phyloP scores from a whole-genome alignment of 2,797 vertebrate genomes.

The Enteromius afrohamiltoni region DNA sequence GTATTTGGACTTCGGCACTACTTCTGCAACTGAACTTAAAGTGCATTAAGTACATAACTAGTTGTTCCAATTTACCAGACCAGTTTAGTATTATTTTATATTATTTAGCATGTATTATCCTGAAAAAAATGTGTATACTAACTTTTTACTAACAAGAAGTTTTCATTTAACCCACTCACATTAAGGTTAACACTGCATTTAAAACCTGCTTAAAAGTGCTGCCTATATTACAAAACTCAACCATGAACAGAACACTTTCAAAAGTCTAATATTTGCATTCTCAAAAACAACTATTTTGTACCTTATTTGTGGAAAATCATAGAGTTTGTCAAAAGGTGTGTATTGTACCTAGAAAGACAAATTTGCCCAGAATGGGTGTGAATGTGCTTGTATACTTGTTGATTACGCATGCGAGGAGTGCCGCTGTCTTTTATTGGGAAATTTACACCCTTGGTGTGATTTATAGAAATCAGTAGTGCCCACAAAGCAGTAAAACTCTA shows the following conservation, averaged over 20 bases:
- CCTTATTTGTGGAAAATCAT: not conserved
- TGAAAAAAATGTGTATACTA: not conserved
- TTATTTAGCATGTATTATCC: too few species aligned
- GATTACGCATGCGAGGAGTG: slow-evolving; percentile 80
- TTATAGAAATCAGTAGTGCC: slow-evolving; percentile 84
- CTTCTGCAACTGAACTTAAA: not conserved
- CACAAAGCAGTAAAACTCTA: slow-evolving; percentile 84
- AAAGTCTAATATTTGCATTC: not conserved
- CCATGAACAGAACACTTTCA: not conserved
- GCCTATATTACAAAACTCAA: not conserved
- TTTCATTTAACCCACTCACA: not conserved
- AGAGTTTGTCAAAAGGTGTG: not conserved
- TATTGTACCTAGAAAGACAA: slow-evolving; percentile 11
- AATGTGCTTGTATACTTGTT: slow-evolving; percentile 68
- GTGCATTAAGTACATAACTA: too few species aligned
- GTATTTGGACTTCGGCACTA: not conserved
- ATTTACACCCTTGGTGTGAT: slow-evolving; percentile 83
- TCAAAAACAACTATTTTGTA: not conserved
- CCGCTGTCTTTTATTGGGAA: slow-evolving; percentile 80
- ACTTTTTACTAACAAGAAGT: not conserved
- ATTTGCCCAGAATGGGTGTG: not conserved
- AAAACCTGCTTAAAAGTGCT: not conserved
- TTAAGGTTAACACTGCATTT: not conserved
- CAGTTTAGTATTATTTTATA: not conserved
- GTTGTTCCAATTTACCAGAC: not conserved